phyloP scores from a whole-genome alignment of 2,113 vertebrate species.

The Mesembrinibis cayennensis region DNA sequence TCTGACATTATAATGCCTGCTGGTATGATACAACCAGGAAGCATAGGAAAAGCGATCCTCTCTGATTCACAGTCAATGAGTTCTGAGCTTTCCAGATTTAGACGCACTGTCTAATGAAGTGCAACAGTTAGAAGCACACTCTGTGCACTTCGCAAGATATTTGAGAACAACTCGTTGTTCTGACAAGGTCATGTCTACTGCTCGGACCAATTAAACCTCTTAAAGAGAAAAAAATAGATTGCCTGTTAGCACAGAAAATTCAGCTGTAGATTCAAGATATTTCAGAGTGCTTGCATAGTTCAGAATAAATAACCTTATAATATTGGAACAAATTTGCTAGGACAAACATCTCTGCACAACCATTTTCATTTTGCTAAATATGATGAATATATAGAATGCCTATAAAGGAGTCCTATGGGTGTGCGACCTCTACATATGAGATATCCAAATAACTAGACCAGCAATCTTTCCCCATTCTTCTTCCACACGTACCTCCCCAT shows the following conservation, averaged over 20 bases:
- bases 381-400: neutral
- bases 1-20: neutral
- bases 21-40: neutral
- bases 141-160: neutral
- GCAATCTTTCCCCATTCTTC: neutral
- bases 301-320: neutral
- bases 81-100: neutral
- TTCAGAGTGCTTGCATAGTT: neutral
- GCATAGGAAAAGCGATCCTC: neutral
- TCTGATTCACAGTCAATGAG: neutral
- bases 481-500: neutral
- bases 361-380: neutral
- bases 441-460: neutral
- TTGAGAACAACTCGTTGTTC: neutral
- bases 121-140: neutral
- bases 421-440: rapidly evolving
- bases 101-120: neutral
- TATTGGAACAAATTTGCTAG: neutral
- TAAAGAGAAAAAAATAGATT: neutral
- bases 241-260: neutral
- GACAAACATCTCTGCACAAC: neutral
- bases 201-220: neutral
- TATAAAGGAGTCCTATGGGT: rapidly evolving
- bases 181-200: neutral
- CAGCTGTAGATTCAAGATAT: neutral